Evolutionary conservation across 2,888 invertebrate species (phyloP).

Genomic region (Patella pellucida): DNA sequence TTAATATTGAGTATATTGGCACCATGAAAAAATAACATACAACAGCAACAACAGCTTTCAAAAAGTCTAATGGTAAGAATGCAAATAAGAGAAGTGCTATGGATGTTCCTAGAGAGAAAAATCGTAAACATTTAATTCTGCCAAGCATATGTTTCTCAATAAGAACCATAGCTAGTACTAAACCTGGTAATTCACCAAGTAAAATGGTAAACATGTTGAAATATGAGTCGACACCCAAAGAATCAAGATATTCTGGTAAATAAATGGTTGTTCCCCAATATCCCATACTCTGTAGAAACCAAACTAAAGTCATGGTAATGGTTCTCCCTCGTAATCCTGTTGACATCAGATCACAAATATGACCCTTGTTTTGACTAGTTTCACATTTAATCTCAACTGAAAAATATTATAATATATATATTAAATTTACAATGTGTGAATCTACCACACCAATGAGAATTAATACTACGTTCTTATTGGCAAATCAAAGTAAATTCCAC

Average conservation of each 20-base stretch:
- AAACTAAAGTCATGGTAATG: constrained; percentile 45
- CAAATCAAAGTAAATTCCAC: no score
- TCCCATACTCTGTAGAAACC: constrained; percentile 60
- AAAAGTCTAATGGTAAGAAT: constrained; percentile 46
- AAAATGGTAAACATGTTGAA: constrained; percentile 60
- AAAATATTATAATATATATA: constrained; percentile 20
- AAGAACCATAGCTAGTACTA: constrained; percentile 56
- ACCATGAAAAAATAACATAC: constrained; percentile 62
- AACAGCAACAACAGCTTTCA: constrained; percentile 55
- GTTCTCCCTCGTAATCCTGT: constrained; percentile 42
- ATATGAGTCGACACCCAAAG: constrained; percentile 52
- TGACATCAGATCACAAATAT: constrained; percentile 49
- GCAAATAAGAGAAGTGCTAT: constrained; percentile 51
- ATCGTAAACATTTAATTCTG: constrained; percentile 54
- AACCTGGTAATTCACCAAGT: constrained; percentile 59
- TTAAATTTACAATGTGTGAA: not conserved
- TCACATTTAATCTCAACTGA: constrained; percentile 52
- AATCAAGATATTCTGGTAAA: constrained; percentile 58
- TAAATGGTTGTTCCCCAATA: constrained; percentile 63
- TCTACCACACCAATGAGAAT: no score
- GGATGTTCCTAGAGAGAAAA: constrained; percentile 51
- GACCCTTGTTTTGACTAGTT: constrained; percentile 41
- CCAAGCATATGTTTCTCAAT: constrained; percentile 58
- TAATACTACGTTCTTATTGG: no score
- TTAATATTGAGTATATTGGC: constrained; percentile 60